A percentile compares a stretch with the other conserved stretches of the same genome.
These are phyloP conservation scores for Drosophila micromelanica DNA, from an alignment of 1,140 invertebrate species.

Conservation along the genomic window DNA sequence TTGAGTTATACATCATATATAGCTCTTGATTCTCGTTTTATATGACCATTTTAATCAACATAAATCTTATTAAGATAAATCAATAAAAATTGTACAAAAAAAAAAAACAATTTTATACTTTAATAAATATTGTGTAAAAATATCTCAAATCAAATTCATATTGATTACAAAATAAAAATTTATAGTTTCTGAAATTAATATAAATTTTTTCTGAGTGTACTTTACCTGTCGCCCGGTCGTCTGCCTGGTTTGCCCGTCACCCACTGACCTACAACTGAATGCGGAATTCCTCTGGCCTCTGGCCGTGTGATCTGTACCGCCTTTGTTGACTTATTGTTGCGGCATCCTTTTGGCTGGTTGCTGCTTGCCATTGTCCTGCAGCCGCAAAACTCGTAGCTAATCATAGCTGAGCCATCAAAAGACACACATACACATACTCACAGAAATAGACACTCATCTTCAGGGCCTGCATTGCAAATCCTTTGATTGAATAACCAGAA, in stretches of 20 bases:
- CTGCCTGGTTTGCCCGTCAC: slow-evolving; percentile 52
- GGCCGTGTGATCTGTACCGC: slow-evolving; percentile 57
- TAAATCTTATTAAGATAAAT: no score
- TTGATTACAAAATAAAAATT: no score
- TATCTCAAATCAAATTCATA: no score
- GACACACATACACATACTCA: slow-evolving; percentile 11
- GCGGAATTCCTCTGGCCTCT: slow-evolving; percentile 25
- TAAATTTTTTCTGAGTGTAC: slow-evolving; percentile 10
- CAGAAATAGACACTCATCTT: background rate
- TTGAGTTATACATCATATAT: no score
- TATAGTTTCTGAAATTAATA: background rate
- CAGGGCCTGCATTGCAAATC: slow-evolving; percentile 6
- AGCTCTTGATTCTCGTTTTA: no score
- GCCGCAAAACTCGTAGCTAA: slow-evolving; percentile 49
- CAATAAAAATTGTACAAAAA: no score
- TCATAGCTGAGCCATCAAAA: slow-evolving; percentile 37
- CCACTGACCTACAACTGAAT: slow-evolving; percentile 62
- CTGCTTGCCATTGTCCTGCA: slow-evolving; percentile 34
- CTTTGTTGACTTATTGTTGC: slow-evolving; percentile 44
- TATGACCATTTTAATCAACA: no score
- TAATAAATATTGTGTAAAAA: no score
- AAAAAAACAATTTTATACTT: no score
- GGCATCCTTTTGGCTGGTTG: slow-evolving; percentile 34
- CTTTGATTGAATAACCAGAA: slow-evolving; percentile 39
- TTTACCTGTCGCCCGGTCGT: slow-evolving; percentile 73